Base-by-base conservation (phyloP, 1,140 invertebrate genomes). In the Cyphomyrmex costatus region DNA sequence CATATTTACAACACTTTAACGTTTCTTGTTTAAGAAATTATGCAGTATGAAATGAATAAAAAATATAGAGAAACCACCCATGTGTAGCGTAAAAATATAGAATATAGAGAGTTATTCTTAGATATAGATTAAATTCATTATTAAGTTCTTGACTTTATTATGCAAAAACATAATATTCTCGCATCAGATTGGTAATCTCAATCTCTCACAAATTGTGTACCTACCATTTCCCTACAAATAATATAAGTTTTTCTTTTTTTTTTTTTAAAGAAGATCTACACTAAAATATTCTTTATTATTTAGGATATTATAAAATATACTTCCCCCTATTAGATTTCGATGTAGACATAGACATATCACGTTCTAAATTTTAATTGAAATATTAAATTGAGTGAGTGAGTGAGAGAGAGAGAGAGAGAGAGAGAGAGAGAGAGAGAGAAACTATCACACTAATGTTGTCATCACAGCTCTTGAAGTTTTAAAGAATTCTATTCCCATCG, bases 201-300 rank as follows among this genome's bases (percentile, higher is more conserved):
- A 21, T 21, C 53, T 56, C 2, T 56, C 53, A 56, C 5, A 8
- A 21, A 56, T 56, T 6, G 7, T 53, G 0, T 53, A 19, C 21
- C n/a, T 42, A 56, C 14, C 36, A 58, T n/a, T 36, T 21, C 7
- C 10, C 19, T 4, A 42, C 8, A 24, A 58, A 21, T 42, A 36
- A 76, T 56, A 53, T 36, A 58, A 56, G 36, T 53, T 74, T n/a
- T n/a, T n/a, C n/a, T n/a, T n/a, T n/a, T n/a, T 24, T 10, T 12
- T 12, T 66, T 8, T 16, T 21, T 24, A 14, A 33, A 10, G 3
- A 21, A n/a, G 8, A 5, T 42, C 2, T 42, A 42, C 36, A 10
- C 36, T 73, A 5, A 53, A 33, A 71, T 33, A n/a, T 14, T 19
- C 24, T 24, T 33, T 24, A 2, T 42, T 58, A 61, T 24, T 10